phyloP scores from a whole-genome alignment of 2,113 vertebrate genomes.

The Ammodytes marinus region DNA sequence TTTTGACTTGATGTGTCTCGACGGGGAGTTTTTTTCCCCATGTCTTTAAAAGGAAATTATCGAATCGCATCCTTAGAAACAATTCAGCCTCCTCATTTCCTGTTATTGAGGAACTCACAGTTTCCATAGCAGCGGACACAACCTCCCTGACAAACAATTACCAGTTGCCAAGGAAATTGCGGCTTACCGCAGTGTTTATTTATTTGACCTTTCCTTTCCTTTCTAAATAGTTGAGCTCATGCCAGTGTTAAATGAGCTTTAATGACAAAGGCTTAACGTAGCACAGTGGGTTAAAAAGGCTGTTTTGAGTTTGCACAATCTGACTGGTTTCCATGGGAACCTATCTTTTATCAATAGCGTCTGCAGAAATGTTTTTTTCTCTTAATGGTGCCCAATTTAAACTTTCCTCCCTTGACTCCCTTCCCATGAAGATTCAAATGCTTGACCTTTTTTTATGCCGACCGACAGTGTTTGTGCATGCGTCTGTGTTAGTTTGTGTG shows the following conservation, averaged over 20 bases:
- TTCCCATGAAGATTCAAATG: slow-evolving; percentile 47
- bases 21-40: background rate
- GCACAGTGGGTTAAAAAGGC: slow-evolving; percentile 19
- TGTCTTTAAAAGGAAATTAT: slow-evolving; percentile 61
- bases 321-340: slow-evolving; percentile 27
- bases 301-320: slow-evolving; percentile 34
- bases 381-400: slow-evolving; percentile 12
- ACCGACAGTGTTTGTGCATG: background rate
- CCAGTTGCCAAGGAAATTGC: slow-evolving; percentile 76
- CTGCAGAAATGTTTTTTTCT: slow-evolving; percentile 22
- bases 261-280: slow-evolving; percentile 47
- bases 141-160: slow-evolving; percentile 69
- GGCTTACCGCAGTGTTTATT: slow-evolving; percentile 62
- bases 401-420: slow-evolving; percentile 1
- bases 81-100: slow-evolving; percentile 71
- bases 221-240: slow-evolving; percentile 33
- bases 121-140: slow-evolving; percentile 74
- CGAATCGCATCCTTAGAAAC: slow-evolving; percentile 38
- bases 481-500: slow-evolving; percentile 20
- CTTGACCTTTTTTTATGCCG: slow-evolving; percentile 7
- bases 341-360: slow-evolving; percentile 6
- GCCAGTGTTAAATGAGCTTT: slow-evolving; percentile 48
- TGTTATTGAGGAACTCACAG: slow-evolving; percentile 75
- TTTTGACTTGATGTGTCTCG: background rate
- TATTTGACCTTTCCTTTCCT: slow-evolving; percentile 53